Evolutionary conservation across 2,888 invertebrate species (phyloP).

Genomic region (Acanthosepion esculentum): DNA sequence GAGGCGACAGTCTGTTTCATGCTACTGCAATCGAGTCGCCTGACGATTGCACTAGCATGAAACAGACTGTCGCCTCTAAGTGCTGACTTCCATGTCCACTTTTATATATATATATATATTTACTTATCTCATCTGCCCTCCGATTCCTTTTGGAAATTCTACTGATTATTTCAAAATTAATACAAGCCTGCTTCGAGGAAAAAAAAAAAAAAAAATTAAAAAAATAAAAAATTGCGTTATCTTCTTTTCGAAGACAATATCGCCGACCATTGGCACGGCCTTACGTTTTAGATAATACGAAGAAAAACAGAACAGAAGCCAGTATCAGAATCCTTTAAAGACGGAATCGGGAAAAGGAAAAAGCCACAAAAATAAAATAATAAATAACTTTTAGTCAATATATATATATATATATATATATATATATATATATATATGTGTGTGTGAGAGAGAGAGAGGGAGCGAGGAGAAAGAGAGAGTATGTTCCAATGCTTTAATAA

Average conservation of each 20-base stretch:
- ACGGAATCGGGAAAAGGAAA: not conserved
- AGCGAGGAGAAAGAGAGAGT: too few species aligned
- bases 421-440: not conserved
- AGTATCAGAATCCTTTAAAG: not conserved
- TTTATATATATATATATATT: too few species aligned
- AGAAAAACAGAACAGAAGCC: not conserved
- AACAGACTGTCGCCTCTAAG: too few species aligned
- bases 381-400: not conserved
- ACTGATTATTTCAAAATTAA: not conserved
- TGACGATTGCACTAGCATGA: too few species aligned
- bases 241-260: not conserved
- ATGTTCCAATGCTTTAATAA: too few species aligned
- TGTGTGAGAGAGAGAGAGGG: not conserved
- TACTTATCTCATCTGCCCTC: not conserved
- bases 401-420: not conserved
- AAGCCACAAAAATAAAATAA: not conserved
- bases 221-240: not conserved
- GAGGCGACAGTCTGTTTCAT: too few species aligned
- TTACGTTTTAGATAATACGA: not conserved
- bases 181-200: not conserved
- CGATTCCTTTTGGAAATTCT: not conserved
- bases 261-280: not conserved
- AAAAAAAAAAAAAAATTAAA: not conserved
- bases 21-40: too few species aligned
- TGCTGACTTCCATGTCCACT: too few species aligned